Percentiles rank a stretch among this genome's conserved stretches.
These are phyloP conservation scores for Meandrusa payeni DNA, from an alignment of 2,888 invertebrate genomes.

Conservation along the genomic window DNA sequence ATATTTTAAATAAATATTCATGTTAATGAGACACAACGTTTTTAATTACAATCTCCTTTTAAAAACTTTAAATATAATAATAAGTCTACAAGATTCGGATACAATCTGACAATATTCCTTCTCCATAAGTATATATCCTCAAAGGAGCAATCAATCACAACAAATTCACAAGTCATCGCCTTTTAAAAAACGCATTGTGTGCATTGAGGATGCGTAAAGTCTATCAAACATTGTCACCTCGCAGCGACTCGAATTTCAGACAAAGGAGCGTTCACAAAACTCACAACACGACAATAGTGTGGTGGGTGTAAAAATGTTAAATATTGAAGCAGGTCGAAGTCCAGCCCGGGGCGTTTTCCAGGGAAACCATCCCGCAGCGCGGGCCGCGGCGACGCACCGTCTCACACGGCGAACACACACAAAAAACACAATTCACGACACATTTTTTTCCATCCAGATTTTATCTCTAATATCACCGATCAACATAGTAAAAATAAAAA, in stretches of 20 bases:
- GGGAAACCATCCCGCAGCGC: slow-evolving; percentile 77
- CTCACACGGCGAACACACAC: slow-evolving; percentile 65
- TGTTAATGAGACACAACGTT: no score
- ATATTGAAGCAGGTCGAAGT: slow-evolving; percentile 66
- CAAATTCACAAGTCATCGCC: slow-evolving; percentile 80
- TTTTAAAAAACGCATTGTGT: slow-evolving; percentile 72
- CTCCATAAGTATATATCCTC: slow-evolving; percentile 37
- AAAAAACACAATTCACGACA: slow-evolving; percentile 61
- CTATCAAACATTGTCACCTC: slow-evolving; percentile 77
- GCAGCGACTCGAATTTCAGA: slow-evolving; percentile 62
- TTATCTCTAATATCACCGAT: slow-evolving; percentile 73
- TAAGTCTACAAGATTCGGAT: neutral
- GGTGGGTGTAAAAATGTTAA: slow-evolving; percentile 74
- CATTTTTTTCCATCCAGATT: slow-evolving; percentile 56
- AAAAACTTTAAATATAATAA: no score
- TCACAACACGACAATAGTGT: slow-evolving; percentile 57
- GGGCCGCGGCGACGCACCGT: slow-evolving; percentile 68
- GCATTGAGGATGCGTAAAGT: slow-evolving; percentile 65
- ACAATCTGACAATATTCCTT: slow-evolving; percentile 50
- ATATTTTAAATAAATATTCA: no score
- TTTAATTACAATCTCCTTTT: neutral
- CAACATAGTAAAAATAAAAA: slow-evolving; percentile 76
- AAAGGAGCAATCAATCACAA: slow-evolving; percentile 69
- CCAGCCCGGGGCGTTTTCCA: slow-evolving; percentile 55
- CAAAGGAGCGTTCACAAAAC: slow-evolving; percentile 67